Evolutionary conservation across 2,888 invertebrate species (phyloP), one percentile per base, ranked within the genome.

Genomic region (Tenthredo livida): DNA sequence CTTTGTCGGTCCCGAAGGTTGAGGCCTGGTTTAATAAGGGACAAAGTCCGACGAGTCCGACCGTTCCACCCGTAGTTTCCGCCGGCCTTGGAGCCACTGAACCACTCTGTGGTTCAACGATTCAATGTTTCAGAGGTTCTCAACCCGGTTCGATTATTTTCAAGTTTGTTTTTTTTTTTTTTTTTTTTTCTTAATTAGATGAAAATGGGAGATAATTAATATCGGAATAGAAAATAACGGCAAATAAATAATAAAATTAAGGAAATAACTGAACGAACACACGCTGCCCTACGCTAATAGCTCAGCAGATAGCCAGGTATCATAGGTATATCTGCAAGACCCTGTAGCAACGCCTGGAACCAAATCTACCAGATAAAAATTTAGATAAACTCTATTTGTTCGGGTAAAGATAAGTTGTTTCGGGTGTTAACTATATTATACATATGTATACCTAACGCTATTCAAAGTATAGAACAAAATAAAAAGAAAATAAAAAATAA

Each of bases 31-130:
- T 85, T 84, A 86, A 85, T 82, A 85, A 85, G 86, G 85, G 29
- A n/a, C 43, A 33, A 43, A 67, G 67, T 67, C 40, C 33, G 10
- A 43, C 40, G 10, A 25, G 58, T 50, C 33, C 58, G 61, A 61
- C 4, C 83, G 67, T 92, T 92, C 91, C 92, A 92, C 92, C 92
- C 92, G 91, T 83, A 83, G 91, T 93, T 93, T 93, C 93, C 93
- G 92, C 91, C 93, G 93, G 92, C 93, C 93, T 93, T 93, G 93
- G 92, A 93, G 93, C 93, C 93, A 93, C 93, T 93, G 93, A 93
- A 93, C 93, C 93, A 93, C 93, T 93, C 91, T 90, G 93, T 92
- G 92, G 93, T 93, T 93, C 93, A 93, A 93, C 93, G 93, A 92
- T 93, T 93, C 92, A 92, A 92, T 88, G 92, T 87, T 87, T 82